Evolutionary conservation across 2,888 invertebrate species (phyloP).

Genomic region (Sinelater perroti): DNA sequence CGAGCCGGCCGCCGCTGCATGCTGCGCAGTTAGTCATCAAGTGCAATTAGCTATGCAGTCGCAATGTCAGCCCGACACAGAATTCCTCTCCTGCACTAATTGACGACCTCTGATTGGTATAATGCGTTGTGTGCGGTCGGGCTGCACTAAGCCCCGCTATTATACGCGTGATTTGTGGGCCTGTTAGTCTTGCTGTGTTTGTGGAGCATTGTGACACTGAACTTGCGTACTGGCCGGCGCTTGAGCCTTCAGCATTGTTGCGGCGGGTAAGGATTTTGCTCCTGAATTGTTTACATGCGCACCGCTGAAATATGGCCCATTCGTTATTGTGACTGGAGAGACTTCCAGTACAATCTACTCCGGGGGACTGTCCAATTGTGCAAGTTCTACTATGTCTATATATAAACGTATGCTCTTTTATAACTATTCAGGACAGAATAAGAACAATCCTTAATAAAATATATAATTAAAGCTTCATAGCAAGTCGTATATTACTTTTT

Average conservation of each 20-base stretch:
- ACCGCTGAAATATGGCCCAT: too few species aligned
- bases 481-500: too few species aligned
- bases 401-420: too few species aligned
- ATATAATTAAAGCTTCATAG: too few species aligned
- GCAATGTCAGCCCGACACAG: slow-evolving; percentile 42
- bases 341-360: too few species aligned
- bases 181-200: slow-evolving; percentile 23
- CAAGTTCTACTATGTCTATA: too few species aligned
- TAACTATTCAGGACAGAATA: too few species aligned
- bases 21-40: slow-evolving; percentile 34
- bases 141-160: slow-evolving; percentile 30
- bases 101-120: slow-evolving; percentile 46
- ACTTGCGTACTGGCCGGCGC: slow-evolving; percentile 5
- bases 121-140: slow-evolving; percentile 39
- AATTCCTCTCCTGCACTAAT: slow-evolving; percentile 48
- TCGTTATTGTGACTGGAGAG: too few species aligned
- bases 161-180: slow-evolving; percentile 33
- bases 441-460: too few species aligned
- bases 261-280: slow-evolving; percentile 3
- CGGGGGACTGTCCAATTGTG: too few species aligned
- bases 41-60: slow-evolving; percentile 43
- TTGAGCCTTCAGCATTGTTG: neutral
- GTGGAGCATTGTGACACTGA: slow-evolving; percentile 18
- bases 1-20: slow-evolving; percentile 12
- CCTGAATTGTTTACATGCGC: neutral